Evolutionary conservation across 2,888 invertebrate species (phyloP), one percentile per base, ranked within the genome.

Genomic region (Sphaeridia pumilis): DNA sequence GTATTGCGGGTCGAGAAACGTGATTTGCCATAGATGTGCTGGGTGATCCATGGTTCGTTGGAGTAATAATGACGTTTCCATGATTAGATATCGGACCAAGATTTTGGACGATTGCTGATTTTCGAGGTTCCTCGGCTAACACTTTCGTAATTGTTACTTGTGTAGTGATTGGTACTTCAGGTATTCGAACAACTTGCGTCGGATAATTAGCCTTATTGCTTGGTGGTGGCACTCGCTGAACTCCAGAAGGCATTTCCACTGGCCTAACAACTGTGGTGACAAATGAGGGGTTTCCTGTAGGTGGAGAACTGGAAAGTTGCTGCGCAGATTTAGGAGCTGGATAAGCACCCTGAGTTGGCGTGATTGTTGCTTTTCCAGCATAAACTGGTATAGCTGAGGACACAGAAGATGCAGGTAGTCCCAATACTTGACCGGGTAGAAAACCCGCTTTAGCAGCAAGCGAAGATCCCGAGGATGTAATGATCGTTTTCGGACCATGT

Each of bases 181-280:
- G 64, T 27, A 51, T 66, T 60, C 50, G 62, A 52, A 42, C 63
- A 20, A 44, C 49, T 38, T 54, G 58, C 45, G 42, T 47, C 52
- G 55, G 64, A 69, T 47, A 70, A 67, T 38, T 73, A 71, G 17
- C 73, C 34, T 35, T 27, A 46, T n/a, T 71, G 71, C 54, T 73
- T 73, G 64, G 74, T 73, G 3, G 73, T 20, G 38, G 43, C 17
- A 46, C 53, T 24, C 50, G 56, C 36, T 52, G 54, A 14, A 42
- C 22, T 43, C 47, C 35, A 22, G 34, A 36, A 2, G 55, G 45
- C 14, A 31, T 31, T 22, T 56, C 57, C 28, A 49, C 21, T 49
- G 62, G 57, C 49, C 61, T 43, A 28, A 56, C 27, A 27, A n/a
- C n/a, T n/a, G 49, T 28, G 41, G 52, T 25, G 27, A 52, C 46